Conservation (phyloP, 2,113 vertebrate genomes). For the Stictonetta naevosa region DNA sequence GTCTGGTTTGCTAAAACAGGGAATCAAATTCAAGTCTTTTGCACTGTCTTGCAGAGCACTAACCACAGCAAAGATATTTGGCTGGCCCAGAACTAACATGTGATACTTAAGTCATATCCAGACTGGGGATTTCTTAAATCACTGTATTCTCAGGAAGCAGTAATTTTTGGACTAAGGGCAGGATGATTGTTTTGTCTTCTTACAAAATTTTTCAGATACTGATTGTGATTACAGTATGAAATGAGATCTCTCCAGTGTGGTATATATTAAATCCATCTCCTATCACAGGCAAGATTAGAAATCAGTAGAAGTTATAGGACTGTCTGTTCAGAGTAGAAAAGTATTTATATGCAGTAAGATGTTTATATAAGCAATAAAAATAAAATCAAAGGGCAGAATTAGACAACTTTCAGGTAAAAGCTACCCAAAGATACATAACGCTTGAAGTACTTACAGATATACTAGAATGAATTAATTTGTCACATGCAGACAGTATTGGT, state of each 20-base stretch:
- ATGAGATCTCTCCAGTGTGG: not conserved
- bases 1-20: not conserved
- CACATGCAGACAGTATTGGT: not conserved
- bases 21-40: not conserved
- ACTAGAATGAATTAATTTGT: not conserved
- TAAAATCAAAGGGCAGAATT: not conserved
- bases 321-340: not conserved
- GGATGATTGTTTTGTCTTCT: not conserved
- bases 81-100: not conserved
- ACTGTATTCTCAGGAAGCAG: not conserved
- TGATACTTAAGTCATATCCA: constrained; percentile 33
- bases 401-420: not conserved
- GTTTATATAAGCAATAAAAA: not conserved
- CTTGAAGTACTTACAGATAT: not conserved
- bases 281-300: not conserved
- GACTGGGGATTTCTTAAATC: not conserved
- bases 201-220: not conserved
- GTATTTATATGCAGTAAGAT: not conserved
- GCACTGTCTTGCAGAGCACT: not conserved
- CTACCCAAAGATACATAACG: not conserved
- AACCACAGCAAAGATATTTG: constrained; percentile 4
- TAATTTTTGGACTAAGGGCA: not conserved
- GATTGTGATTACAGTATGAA: not conserved
- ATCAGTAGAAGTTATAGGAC: not conserved
- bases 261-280: not conserved